A percentile compares a stretch with the other conserved stretches of the same genome.
phyloP scores from a whole-genome alignment of 2,797 vertebrate genomes.

The Danionella dracula region DNA sequence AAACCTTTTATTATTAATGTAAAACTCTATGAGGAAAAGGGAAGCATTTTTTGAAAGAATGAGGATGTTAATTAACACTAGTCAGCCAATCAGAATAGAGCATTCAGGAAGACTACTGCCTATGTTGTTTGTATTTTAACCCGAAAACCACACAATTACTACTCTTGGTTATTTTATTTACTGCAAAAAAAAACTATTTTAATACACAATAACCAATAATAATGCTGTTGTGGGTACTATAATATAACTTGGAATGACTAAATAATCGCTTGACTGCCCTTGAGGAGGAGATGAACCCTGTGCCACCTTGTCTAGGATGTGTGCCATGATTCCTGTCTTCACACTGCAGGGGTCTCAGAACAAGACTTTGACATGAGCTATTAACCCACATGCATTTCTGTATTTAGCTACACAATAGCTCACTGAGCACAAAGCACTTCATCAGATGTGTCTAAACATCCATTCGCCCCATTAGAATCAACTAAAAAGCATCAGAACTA shows the following conservation, averaged over 20 bases:
- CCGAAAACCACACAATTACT: too few species aligned
- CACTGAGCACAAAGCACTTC: not conserved
- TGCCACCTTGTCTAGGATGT: not conserved
- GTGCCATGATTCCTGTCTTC: not conserved
- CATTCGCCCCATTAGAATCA: not conserved
- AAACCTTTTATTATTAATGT: too few species aligned
- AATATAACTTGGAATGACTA: not conserved
- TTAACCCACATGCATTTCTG: constrained; percentile 13
- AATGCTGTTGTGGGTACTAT: too few species aligned
- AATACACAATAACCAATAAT: too few species aligned
- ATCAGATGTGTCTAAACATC: constrained; percentile 3
- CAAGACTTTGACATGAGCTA: not conserved
- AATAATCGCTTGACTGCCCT: not conserved
- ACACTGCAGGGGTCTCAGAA: constrained; percentile 15
- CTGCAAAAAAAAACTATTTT: too few species aligned
- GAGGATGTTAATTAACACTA: too few species aligned
- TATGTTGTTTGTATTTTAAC: too few species aligned
- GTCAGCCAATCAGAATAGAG: too few species aligned
- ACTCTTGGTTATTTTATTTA: too few species aligned
- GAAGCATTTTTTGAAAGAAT: too few species aligned
- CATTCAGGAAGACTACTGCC: too few species aligned
- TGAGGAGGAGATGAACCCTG: not conserved
- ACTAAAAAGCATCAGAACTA: not conserved
- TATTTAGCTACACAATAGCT: constrained; percentile 22
- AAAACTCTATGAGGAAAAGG: too few species aligned